Conservation (phyloP, 1,140 invertebrate genomes). For the Anastatus disparis region DNA sequence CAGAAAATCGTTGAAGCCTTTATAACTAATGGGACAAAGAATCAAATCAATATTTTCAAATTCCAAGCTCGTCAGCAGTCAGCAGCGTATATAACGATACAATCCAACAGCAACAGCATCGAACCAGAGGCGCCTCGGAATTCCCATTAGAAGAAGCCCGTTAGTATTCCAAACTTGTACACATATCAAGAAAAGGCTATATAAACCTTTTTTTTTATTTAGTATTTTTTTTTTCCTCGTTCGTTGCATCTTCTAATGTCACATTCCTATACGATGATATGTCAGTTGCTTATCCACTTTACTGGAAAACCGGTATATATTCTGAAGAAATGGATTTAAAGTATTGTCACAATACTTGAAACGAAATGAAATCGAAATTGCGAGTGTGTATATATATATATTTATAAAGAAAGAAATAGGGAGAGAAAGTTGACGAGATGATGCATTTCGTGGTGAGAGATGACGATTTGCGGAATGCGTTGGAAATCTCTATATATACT, state of each 20-base stretch:
- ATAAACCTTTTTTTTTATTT: too few relatives aligned
- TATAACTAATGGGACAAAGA: background rate
- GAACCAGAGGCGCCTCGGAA: background rate
- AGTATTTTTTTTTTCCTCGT: slow-evolving; percentile 29
- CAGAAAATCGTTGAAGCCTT: too few relatives aligned
- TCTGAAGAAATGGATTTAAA: background rate
- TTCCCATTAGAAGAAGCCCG: slow-evolving; percentile 24
- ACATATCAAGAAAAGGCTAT: background rate
- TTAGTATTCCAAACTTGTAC: slow-evolving; percentile 11
- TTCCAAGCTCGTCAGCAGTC: slow-evolving; percentile 21
- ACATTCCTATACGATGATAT: slow-evolving; percentile 35
- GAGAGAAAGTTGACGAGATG: too few relatives aligned
- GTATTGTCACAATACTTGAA: background rate
- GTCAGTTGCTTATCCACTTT: too few relatives aligned
- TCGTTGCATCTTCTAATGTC: slow-evolving; percentile 3
- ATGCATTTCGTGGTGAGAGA: too few relatives aligned
- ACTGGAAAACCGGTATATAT: slow-evolving; percentile 4
- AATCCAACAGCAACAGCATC: background rate
- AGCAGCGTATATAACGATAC: background rate
- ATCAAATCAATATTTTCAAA: slow-evolving; percentile 30
- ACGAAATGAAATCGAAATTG: slow-evolving; percentile 12
- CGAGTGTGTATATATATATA: too few relatives aligned
- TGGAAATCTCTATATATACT: too few relatives aligned
- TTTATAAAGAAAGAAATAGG: too few relatives aligned
- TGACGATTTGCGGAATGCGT: too few relatives aligned